A percentile compares a stretch with the other conserved stretches of the same genome.
These are phyloP conservation scores for Ginglymostoma cirratum DNA, from an alignment of 2,113 vertebrate genomes.

Conservation along the genomic window DNA sequence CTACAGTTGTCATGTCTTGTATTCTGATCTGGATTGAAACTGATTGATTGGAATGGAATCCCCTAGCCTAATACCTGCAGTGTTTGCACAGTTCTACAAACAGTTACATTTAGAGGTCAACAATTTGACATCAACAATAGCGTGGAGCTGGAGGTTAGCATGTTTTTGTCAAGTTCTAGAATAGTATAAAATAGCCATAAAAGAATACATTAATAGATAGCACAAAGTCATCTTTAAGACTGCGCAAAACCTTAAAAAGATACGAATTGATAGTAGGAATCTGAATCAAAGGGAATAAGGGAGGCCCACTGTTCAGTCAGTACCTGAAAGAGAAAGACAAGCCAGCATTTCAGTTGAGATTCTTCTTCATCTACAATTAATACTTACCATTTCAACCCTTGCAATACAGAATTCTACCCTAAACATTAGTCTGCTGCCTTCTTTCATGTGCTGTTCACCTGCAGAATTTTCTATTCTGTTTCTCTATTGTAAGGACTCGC, in stretches of 20 bases:
- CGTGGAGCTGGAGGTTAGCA: background rate
- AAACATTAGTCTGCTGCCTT: background rate
- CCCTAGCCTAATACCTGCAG: background rate
- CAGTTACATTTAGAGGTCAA: constrained; percentile 14
- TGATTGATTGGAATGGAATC: constrained; percentile 31
- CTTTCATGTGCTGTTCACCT: background rate
- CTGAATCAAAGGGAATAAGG: background rate
- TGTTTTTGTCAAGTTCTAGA: background rate
- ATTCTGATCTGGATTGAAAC: constrained; percentile 30
- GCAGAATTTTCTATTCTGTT: background rate
- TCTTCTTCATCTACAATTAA: background rate
- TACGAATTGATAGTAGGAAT: background rate
- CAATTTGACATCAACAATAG: background rate
- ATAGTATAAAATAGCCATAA: background rate
- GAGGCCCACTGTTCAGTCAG: background rate
- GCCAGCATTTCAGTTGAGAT: background rate
- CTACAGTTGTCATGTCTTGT: constrained; percentile 14
- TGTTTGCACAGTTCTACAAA: background rate
- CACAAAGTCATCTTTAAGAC: background rate
- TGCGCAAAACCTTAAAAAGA: too few species aligned
- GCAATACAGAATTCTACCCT: background rate
- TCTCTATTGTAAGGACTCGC: background rate
- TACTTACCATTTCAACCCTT: background rate
- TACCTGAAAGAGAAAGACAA: background rate
- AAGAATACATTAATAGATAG: background rate